Conservation (phyloP, 37 sponge, comb jelly and placozoan species). For the Agelas oroides region DNA sequence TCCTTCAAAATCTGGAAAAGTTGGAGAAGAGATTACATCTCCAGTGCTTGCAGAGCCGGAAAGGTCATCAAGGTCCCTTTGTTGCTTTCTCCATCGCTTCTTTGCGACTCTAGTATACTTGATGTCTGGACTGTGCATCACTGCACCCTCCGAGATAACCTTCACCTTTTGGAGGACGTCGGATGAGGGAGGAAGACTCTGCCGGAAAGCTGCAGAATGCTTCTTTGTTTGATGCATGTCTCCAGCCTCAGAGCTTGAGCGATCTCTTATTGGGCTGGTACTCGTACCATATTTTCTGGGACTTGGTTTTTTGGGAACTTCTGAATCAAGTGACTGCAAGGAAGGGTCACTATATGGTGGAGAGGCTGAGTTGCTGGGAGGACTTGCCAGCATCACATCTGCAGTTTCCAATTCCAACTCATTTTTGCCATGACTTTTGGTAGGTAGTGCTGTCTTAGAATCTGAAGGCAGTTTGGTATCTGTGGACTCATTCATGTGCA, state of each 20-base stretch:
- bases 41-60: constrained; percentile 24
- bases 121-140: constrained; percentile 25
- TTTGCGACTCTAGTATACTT: constrained; percentile 30
- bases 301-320: no score
- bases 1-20: not conserved
- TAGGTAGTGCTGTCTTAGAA: no score
- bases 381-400: no score
- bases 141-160: constrained; percentile 14
- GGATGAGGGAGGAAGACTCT: not conserved
- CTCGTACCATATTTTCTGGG: no score
- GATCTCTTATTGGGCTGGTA: not conserved
- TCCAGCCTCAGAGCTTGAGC: not conserved
- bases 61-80: not conserved
- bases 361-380: no score
- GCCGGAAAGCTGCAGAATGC: not conserved
- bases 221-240: not conserved
- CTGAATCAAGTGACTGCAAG: no score
- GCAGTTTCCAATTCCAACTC: no score
- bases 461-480: no score
- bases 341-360: no score
- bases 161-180: constrained; percentile 3
- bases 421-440: no score
- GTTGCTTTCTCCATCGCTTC: constrained; percentile 5
- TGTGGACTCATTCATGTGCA: no score
- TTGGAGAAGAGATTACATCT: not conserved